Evolutionary conservation across 64 coral and sea anemone species (phyloP), one percentile per base, ranked within the genome.

Genomic region (Pocillopora verrucosa): DNA sequence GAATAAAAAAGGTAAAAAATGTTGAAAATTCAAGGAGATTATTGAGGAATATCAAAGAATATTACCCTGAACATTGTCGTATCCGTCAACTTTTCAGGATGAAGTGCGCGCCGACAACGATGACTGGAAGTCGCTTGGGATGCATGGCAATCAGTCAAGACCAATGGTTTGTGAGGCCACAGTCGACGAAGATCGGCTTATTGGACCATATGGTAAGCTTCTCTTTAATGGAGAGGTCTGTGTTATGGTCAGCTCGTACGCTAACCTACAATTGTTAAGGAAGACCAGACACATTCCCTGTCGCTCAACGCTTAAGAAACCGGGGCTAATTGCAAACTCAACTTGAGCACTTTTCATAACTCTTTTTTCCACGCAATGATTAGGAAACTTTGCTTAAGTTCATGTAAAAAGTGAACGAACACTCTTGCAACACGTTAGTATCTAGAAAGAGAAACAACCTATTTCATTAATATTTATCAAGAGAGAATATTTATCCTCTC

Each of bases 101-200:
- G 86, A 93, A 56, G 92, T 93, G 36, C 86, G 92, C 16, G 83
- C 86, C 41, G 80, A 86, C 60, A 59, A 36, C n/a, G 82, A 76
- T 65, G 92, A 93, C 35, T 93, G 92, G 92, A 76, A 78, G 57
- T 86, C 92, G 2, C 63, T 87, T 35, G 92, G 92, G 11, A 93
- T 93, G 92, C 76, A 59, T 13, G 92, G 92, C 4, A 93, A 93
- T 24, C 87, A 89, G 16, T 93, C 92, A 0, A 74, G 86, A 3
- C 92, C 92, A 3, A 16, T 93, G 22, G 77, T 93, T 17, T 93
- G 92, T 65, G 92, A 93, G 35, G 68, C 78, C 11, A 36, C 88
- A 7, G 76, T 93, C 15, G 61, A 72, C 16, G 86, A 72, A 11
- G 86, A 93, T 59, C 88, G 86, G 74, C 72, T 93, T 56, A 72